phyloP scores from a whole-genome alignment of 2,797 vertebrate genomes.

The Choloepus didactylus region DNA sequence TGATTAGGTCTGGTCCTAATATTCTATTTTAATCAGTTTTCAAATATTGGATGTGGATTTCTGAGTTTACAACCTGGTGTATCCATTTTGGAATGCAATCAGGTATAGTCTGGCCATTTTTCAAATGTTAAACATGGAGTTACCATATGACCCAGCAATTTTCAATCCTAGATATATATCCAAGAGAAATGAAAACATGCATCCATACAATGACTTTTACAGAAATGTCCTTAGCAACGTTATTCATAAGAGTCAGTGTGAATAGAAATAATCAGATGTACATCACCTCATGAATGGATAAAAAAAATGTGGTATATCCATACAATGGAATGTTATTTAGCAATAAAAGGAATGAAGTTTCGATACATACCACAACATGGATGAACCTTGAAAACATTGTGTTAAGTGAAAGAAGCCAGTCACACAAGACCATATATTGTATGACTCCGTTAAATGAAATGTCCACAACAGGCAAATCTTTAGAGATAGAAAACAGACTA shows the following conservation, averaged over 20 bases:
- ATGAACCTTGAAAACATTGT: neutral
- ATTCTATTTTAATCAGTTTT: slow-evolving; percentile 35
- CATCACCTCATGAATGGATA: neutral
- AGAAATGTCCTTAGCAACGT: neutral
- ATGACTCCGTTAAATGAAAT: neutral
- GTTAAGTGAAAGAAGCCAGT: neutral
- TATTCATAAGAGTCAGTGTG: neutral
- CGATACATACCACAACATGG: neutral
- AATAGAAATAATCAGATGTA: neutral
- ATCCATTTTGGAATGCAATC: neutral
- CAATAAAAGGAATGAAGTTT: neutral
- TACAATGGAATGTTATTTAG: neutral
- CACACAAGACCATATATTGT: neutral
- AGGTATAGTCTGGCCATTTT: neutral
- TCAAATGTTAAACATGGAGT: neutral
- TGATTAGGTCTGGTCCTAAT: neutral
- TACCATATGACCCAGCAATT: neutral
- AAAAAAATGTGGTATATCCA: neutral
- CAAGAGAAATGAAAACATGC: neutral
- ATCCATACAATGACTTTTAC: accelerated
- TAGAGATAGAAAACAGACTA: neutral
- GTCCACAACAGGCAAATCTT: neutral
- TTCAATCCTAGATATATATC: neutral
- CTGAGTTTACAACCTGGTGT: neutral
- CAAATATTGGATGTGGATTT: neutral